A percentile compares a stretch with the other conserved stretches of the same genome.
These are phyloP conservation scores for Xanthia togata DNA, from an alignment of 2,888 invertebrate genomes.

Conservation along the genomic window DNA sequence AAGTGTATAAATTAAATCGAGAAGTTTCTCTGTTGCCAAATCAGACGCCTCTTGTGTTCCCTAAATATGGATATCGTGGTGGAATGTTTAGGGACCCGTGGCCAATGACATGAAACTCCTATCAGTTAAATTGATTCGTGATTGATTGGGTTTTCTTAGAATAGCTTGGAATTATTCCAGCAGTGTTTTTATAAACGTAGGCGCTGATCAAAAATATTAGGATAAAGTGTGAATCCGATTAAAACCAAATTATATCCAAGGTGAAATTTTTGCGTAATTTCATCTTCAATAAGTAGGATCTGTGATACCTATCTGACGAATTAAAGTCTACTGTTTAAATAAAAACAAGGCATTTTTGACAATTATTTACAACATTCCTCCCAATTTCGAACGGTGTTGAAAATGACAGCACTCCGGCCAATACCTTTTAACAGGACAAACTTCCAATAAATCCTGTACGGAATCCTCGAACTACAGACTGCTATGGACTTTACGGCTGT, in stretches of 20 bases:
- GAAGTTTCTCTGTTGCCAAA: slow-evolving; percentile 83
- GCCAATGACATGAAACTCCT: background rate
- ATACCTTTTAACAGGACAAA: background rate
- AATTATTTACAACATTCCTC: too few relatives aligned
- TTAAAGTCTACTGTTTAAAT: background rate
- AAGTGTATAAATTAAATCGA: slow-evolving; percentile 88
- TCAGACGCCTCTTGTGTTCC: slow-evolving; percentile 83
- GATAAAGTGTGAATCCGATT: background rate
- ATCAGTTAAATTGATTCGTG: slow-evolving; percentile 9
- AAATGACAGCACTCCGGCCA: background rate
- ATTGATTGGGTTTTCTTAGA: slow-evolving; percentile 3
- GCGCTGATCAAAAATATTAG: background rate
- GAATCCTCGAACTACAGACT: slow-evolving; percentile 52
- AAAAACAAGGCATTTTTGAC: background rate
- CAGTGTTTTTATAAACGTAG: too few relatives aligned
- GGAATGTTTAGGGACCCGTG: slow-evolving; percentile 68
- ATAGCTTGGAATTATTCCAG: background rate
- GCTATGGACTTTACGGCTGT: slow-evolving; percentile 61
- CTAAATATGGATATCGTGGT: slow-evolving; percentile 79
- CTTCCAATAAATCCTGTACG: slow-evolving; percentile 48
- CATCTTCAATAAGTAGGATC: background rate
- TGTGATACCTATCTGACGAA: background rate
- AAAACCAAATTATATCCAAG: background rate
- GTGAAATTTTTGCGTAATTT: background rate
- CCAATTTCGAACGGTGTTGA: background rate